Evolutionary conservation across 2,888 invertebrate genomes (phyloP).

Genomic region (Archaeoteleia sp.): DNA sequence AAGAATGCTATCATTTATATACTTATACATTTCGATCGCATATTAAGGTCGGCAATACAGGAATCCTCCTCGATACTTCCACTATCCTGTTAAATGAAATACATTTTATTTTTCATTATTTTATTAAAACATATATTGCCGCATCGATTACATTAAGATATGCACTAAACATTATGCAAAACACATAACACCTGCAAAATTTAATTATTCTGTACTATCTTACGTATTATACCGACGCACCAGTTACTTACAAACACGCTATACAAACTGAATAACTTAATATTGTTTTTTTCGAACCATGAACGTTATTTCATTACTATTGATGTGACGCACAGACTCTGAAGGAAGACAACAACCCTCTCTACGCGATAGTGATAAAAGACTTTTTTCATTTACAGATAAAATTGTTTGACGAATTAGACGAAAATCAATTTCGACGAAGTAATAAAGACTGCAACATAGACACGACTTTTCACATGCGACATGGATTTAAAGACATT

Average conservation of each 20-base stretch:
- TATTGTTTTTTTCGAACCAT: conserved; percentile 2
- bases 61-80: no score
- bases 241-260: conserved; percentile 5
- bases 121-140: no score
- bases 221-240: conserved; percentile 17
- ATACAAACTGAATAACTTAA: no score
- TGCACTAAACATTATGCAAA: conserved; percentile 6
- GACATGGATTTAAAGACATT: conserved; percentile 36
- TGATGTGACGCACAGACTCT: conserved; percentile 42
- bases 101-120: no score
- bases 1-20: no score
- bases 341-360: conserved; percentile 31
- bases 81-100: no score
- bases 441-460: conserved; percentile 31
- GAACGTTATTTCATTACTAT: conserved; percentile 23
- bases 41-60: no score
- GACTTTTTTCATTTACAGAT: conserved; percentile 50
- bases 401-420: conserved; percentile 46
- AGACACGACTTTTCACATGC: conserved; percentile 33
- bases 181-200: not conserved
- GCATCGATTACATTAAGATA: no score
- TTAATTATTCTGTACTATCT: not conserved
- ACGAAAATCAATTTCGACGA: conserved; percentile 30
- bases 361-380: conserved; percentile 31
- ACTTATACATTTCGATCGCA: no score